These are phyloP conservation scores for Fratercula arctica DNA, from an alignment of 2,797 vertebrate species.

Conservation along the genomic window DNA sequence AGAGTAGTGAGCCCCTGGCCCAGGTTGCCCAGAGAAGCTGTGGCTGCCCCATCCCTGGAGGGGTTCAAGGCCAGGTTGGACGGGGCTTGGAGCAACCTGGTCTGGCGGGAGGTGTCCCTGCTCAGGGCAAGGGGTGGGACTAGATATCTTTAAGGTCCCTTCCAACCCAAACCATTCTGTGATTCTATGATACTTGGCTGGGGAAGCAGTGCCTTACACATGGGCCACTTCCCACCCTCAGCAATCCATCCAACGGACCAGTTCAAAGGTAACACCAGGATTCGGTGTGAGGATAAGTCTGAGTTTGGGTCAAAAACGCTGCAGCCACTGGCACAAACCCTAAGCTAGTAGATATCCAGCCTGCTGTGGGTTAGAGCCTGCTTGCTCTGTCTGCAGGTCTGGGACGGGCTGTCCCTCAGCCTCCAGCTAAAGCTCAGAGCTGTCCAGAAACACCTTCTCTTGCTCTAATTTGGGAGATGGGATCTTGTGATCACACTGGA, in stretches of 20 bases:
- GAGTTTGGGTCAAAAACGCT: neutral
- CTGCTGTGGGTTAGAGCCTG: neutral
- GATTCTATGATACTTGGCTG: neutral
- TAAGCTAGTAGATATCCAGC: neutral
- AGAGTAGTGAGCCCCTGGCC: neutral
- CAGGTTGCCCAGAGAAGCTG: neutral
- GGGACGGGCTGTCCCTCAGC: neutral
- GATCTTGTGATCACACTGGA: neutral
- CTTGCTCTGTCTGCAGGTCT: neutral
- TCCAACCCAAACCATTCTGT: neutral
- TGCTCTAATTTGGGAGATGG: neutral
- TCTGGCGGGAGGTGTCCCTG: neutral
- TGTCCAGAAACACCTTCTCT: neutral
- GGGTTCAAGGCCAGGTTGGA: neutral
- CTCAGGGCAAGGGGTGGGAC: too few species aligned
- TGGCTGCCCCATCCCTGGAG: too few species aligned
- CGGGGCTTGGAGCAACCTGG: too few species aligned
- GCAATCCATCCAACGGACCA: neutral
- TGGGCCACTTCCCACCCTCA: neutral
- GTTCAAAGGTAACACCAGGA: neutral
- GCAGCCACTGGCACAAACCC: neutral
- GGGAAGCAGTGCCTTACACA: neutral
- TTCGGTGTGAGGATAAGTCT: neutral
- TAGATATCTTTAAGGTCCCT: neutral
- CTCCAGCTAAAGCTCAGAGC: neutral